Evolutionary conservation across 2,113 vertebrate genomes (phyloP).

Genomic region (Elgaria multicarinata): DNA sequence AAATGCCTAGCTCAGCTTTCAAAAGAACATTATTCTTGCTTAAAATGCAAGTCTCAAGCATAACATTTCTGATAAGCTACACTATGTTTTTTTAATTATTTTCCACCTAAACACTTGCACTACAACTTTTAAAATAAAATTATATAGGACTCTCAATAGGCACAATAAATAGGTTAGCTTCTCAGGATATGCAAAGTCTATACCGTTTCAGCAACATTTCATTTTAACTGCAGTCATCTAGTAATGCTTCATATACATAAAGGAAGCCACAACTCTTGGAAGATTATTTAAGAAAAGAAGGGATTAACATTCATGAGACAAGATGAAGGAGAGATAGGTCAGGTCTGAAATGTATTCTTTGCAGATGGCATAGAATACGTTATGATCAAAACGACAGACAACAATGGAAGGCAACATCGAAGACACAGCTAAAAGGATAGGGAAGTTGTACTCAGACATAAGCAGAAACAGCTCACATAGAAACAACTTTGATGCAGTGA

Average conservation of each 20-base stretch:
- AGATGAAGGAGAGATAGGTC: constrained; percentile 17
- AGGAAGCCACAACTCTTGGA: not conserved
- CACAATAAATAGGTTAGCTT: too few species aligned
- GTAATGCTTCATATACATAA: not conserved
- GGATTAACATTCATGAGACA: not conserved
- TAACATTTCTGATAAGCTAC: not conserved
- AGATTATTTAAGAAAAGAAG: not conserved
- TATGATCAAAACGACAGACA: constrained; percentile 32
- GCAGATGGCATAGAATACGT: constrained; percentile 4
- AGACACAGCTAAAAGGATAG: constrained; percentile 18
- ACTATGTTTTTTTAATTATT: not conserved
- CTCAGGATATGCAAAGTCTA: too few species aligned
- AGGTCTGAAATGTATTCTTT: constrained; percentile 15
- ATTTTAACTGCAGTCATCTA: not conserved
- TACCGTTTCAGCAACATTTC: not conserved
- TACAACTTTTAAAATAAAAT: not conserved
- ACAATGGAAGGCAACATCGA: constrained; percentile 19
- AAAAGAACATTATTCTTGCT: not conserved
- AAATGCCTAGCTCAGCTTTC: not conserved
- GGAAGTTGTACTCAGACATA: constrained; percentile 12
- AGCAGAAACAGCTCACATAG: constrained; percentile 26
- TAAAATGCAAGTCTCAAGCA: not conserved
- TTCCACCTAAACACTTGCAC: not conserved
- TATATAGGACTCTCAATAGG: too few species aligned
- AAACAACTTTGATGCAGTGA: constrained; percentile 14